Base-by-base conservation (phyloP, 2,797 vertebrate genomes). In the Protosalanx chinensis region DNA sequence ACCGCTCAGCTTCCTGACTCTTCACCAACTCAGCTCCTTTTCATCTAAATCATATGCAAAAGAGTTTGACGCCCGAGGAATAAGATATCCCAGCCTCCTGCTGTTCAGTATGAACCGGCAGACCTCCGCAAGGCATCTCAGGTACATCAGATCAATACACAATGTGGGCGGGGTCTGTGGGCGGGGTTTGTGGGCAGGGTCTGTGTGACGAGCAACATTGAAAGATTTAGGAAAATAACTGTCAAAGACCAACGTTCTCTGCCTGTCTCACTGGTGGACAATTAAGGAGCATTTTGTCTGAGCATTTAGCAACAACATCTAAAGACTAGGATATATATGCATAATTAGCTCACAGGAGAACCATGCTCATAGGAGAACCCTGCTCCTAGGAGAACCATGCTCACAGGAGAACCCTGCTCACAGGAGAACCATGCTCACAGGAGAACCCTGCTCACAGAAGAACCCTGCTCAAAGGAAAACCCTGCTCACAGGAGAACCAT, bases 61-160 rank as follows among this genome's bases (percentile, higher is more conserved):
- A 81, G 72, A 78, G 29, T 32, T 80, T 80, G 70, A 83, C 72
- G 57, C 12, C 61, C 64, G 74, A 73, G 71, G 76, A 78, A 75
- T 79, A 84, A 85, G 79, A 79, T 85, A 83, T 87, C 75, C 82
- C 78, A 79, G 76, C 71, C 71, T 70, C 72, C 75, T 81, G 75
- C 77, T 82, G 78, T 79, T 84, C 77, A 75, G 74, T 82, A 76
- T 73, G 76, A 84, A 87, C 71, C 58, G 76, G 72, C 61, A 71
- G 78, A 76, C 84, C 75, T 78, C 64, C 69, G 67, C 58, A 46
- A 64, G 64, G 64, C 75, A 68, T 76, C 79, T 72, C 64, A 76
- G 69, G 73, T 76, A 85, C 79, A 84, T 79, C 56, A 74, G 76
- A 82, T 85, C 74, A 76, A 76, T 80, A 69, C 66, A 70, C 77